Evolutionary conservation across 2,888 invertebrate genomes (phyloP).

Genomic region (Morpho helenor): DNA sequence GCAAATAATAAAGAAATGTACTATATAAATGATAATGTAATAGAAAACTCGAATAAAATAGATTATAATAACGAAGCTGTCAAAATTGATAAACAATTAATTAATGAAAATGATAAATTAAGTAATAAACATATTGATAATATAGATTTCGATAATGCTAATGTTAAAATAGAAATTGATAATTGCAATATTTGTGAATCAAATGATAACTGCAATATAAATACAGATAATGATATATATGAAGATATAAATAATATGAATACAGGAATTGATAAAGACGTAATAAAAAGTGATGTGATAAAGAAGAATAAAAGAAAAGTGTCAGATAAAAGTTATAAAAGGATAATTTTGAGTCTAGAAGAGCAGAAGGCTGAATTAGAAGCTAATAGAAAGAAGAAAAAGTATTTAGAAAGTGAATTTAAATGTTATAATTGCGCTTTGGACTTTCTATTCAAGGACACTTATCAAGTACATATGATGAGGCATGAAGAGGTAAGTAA

Average conservation of each 20-base stretch:
- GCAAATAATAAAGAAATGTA: slow-evolving; percentile 6
- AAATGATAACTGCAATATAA: not conserved
- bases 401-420: slow-evolving; percentile 59
- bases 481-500: slow-evolving; percentile 64
- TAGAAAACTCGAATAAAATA: slow-evolving; percentile 13
- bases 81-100: slow-evolving; percentile 21
- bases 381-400: slow-evolving; percentile 52
- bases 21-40: slow-evolving; percentile 19
- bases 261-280: slow-evolving; percentile 7
- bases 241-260: not conserved
- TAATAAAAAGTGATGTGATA: slow-evolving; percentile 5
- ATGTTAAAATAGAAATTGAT: slow-evolving; percentile 1
- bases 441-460: slow-evolving; percentile 63
- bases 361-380: slow-evolving; percentile 62
- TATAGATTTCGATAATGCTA: slow-evolving; percentile 15
- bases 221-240: not conserved
- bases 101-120: slow-evolving; percentile 1
- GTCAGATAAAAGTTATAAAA: slow-evolving; percentile 39
- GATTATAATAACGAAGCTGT: slow-evolving; percentile 17
- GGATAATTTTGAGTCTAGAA: slow-evolving; percentile 49
- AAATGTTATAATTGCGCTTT: slow-evolving; percentile 64
- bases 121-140: slow-evolving; percentile 17
- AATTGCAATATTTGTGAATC: not conserved
- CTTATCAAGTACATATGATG: slow-evolving; percentile 71
- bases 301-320: slow-evolving; percentile 28